These are phyloP conservation scores for Lonchura striata DNA, from an alignment of 2,113 vertebrate genomes.

Conservation along the genomic window DNA sequence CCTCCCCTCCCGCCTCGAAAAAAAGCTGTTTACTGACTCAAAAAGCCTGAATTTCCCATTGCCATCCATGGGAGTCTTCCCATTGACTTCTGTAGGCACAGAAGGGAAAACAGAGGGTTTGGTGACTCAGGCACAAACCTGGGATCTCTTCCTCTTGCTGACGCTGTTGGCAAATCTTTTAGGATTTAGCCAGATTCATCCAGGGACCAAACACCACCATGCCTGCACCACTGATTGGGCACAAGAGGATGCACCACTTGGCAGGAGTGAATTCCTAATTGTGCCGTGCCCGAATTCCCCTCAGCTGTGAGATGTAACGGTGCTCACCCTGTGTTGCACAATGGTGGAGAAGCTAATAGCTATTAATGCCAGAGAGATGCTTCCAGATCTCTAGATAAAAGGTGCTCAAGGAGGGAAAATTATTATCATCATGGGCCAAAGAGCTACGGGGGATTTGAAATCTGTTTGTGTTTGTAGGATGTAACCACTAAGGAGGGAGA, in stretches of 20 bases:
- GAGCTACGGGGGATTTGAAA: constrained; percentile 45
- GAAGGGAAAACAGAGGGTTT: constrained; percentile 7
- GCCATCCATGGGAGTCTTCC: neutral
- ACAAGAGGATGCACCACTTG: neutral
- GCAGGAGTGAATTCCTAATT: neutral
- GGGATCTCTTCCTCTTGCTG: neutral
- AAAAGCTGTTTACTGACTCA: neutral
- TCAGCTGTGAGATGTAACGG: neutral
- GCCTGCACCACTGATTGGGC: neutral
- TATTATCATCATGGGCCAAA: constrained; percentile 32
- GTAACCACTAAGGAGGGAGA: constrained; percentile 54
- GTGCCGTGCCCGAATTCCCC: neutral
- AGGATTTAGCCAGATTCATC: neutral
- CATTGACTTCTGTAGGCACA: neutral
- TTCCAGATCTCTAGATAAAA: constrained; percentile 63
- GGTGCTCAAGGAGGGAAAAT: constrained; percentile 65
- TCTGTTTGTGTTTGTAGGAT: constrained; percentile 53
- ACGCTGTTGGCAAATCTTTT: neutral
- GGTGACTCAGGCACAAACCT: constrained; percentile 25
- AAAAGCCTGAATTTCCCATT: neutral
- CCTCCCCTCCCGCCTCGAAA: neutral
- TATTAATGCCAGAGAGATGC: constrained; percentile 42
- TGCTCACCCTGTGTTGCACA: neutral
- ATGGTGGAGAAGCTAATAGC: constrained; percentile 2
- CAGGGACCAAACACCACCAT: accelerated